Percentiles rank a stretch among this genome's conserved stretches.
Conservation (phyloP, 2,888 invertebrate species). For the Cremastobaeus sp. region DNA sequence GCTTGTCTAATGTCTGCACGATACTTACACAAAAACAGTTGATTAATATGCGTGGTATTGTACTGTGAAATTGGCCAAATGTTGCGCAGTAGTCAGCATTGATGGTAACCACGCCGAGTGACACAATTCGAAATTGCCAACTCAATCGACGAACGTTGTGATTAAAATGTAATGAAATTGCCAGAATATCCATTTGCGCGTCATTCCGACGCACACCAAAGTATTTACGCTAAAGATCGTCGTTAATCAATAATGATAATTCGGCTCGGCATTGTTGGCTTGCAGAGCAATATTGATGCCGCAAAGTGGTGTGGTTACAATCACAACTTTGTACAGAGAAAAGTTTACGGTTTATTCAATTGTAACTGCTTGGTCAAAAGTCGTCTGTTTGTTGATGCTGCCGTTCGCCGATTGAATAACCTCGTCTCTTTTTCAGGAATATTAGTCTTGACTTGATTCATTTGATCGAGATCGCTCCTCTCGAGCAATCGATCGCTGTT, state of each 20-base stretch:
- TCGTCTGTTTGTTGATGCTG: neutral
- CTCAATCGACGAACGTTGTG: constrained; percentile 23
- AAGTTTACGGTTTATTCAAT: constrained; percentile 52
- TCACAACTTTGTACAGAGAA: constrained; percentile 32
- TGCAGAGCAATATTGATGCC: neutral
- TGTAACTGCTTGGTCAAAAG: constrained; percentile 43
- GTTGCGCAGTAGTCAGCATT: constrained; percentile 76
- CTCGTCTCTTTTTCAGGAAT: constrained; percentile 51
- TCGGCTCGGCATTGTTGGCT: neutral
- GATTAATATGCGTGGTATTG: constrained; percentile 63
- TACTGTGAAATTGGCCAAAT: constrained; percentile 73
- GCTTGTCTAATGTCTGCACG: constrained; percentile 53
- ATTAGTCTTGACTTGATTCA: constrained; percentile 8
- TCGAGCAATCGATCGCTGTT: neutral
- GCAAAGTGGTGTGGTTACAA: constrained; percentile 27
- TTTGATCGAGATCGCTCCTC: neutral
- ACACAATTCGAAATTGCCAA: constrained; percentile 45
- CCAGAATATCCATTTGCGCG: constrained; percentile 11
- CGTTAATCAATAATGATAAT: constrained; percentile 2
- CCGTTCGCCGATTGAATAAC: constrained; percentile 19
- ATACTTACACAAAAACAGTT: constrained; percentile 62
- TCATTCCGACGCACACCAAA: constrained; percentile 10
- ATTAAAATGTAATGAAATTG: constrained; percentile 41
- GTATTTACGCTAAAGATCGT: constrained; percentile 30
- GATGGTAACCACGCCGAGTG: constrained; percentile 65